Evolutionary conservation across 92 coral and sea anemone species (phyloP), one percentile per base, ranked within the genome.

Genomic region (Epizoanthus rinbou): DNA sequence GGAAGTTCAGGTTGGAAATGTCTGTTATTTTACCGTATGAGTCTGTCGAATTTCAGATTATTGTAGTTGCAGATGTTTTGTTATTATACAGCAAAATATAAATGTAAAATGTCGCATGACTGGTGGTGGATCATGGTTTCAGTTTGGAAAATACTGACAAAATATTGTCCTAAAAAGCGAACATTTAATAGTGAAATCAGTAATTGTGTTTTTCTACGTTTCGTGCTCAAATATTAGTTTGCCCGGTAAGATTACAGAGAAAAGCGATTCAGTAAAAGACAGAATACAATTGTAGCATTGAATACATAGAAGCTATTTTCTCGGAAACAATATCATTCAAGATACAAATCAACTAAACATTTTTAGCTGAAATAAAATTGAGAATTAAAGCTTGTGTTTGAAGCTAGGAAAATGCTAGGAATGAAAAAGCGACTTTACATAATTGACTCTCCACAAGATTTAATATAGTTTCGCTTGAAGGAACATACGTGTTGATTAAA

Each of bases 1-100:
- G 3, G 87, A 93, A 41, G 70, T 93, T 17, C 92, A 93, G 95
- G 98, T 93, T 72, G 52, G 82, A 62, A 62, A 60, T 78, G 11
- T 10, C 47, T 39, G 43, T 28, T 41, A 6, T 39, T 43, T n/a
- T 41, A 18, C 58, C 22, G 13, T 23, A 16, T 24, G 63, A 28
- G 3, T 19, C 19, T 21, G 9, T 43, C 33, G 65, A 35, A 78
- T 62, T 43, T 43, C 16, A 43, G 8, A 43, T 78, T 78, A 78
- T 78, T 41, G 19, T 71, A 6, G 24, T 39, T 21, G 18, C 71
- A 78, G 57, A 43, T 78, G 82, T 31, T 78, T 78, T 50, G 65
- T 78, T 62, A 15, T 47, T 11, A 8, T 60, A 35, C 31, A 58
- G 4, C 67, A 59, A 62, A 78, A 78, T 60, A 70, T 57, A 78